A percentile compares a stretch with the other conserved stretches of the same genome.
phyloP scores from a whole-genome alignment of 2,888 invertebrate genomes.

The Camponotus fellah region DNA sequence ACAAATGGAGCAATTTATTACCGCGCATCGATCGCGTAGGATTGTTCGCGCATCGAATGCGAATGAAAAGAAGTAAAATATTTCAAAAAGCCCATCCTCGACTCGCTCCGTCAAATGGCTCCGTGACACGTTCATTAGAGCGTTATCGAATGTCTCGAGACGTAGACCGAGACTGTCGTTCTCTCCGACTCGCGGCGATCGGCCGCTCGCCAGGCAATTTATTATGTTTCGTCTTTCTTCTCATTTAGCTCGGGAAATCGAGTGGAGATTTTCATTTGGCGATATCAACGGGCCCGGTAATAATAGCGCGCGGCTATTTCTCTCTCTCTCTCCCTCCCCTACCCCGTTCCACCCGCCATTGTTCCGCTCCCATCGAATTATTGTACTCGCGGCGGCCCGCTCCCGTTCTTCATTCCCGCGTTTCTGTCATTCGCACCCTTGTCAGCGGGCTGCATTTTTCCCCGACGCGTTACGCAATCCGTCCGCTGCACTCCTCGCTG shows the following conservation, averaged over 20 bases:
- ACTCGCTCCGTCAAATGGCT: constrained; percentile 30
- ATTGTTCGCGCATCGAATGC: not conserved
- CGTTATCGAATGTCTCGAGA: constrained; percentile 48
- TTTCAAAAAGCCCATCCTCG: not conserved
- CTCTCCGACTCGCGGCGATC: constrained; percentile 1
- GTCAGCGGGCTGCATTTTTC: constrained; percentile 28
- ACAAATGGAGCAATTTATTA: constrained; percentile 12
- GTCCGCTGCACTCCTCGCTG: constrained; percentile 23
- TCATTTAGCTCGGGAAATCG: constrained; percentile 62
- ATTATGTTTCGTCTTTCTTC: constrained; percentile 62
- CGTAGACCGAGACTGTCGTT: constrained; percentile 46
- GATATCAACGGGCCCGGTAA: constrained; percentile 64
- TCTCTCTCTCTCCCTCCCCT: constrained; percentile 6
- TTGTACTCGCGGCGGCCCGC: constrained; percentile 30
- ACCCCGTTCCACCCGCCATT: constrained; percentile 39
- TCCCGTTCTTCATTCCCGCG: constrained; percentile 37
- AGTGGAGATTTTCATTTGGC: constrained; percentile 67
- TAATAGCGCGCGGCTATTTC: constrained; percentile 57
- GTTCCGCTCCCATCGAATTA: constrained; percentile 53
- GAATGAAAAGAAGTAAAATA: not conserved
- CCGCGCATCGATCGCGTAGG: not conserved
- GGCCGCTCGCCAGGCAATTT: constrained; percentile 56
- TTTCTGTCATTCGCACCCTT: constrained; percentile 49
- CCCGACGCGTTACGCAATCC: constrained; percentile 35
- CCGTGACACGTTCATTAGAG: constrained; percentile 40